Conservation (phyloP, 2,113 vertebrate species). For the Pseudopipra pipra region DNA sequence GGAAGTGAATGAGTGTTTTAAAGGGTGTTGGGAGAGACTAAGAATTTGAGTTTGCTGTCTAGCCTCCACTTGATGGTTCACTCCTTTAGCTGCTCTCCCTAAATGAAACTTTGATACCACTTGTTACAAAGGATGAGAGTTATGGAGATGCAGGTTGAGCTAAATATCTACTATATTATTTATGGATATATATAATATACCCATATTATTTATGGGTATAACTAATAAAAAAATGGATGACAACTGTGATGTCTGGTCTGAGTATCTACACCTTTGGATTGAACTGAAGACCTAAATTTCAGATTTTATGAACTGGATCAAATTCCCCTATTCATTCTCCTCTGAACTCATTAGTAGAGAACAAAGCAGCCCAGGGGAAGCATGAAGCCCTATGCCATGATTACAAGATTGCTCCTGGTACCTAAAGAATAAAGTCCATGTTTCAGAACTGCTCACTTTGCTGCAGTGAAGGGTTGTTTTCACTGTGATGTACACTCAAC, state of each 20-base stretch:
- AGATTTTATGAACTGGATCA: not conserved
- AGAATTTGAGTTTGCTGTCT: not conserved
- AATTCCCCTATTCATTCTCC: not conserved
- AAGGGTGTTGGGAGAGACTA: not conserved
- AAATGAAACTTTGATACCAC: not conserved
- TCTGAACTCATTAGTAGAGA: not conserved
- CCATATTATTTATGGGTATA: not conserved
- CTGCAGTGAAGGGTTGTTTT: not conserved
- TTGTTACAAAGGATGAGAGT: not conserved
- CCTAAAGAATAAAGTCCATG: not conserved
- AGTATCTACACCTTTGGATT: not conserved
- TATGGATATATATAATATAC: not conserved
- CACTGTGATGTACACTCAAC: not conserved
- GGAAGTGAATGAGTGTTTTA: not conserved
- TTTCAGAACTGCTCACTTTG: not conserved
- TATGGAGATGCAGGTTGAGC: not conserved
- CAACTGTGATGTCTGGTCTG: not conserved
- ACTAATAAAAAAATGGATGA: not conserved
- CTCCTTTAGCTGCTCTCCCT: not conserved
- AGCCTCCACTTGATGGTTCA: not conserved
- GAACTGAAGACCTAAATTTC: not conserved
- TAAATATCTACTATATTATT: not conserved
- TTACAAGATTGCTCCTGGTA: not conserved
- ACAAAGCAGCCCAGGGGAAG: not conserved
- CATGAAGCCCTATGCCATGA: not conserved